Base-by-base conservation (phyloP, 1,140 invertebrate genomes). In the Hyphantria cunea region DNA sequence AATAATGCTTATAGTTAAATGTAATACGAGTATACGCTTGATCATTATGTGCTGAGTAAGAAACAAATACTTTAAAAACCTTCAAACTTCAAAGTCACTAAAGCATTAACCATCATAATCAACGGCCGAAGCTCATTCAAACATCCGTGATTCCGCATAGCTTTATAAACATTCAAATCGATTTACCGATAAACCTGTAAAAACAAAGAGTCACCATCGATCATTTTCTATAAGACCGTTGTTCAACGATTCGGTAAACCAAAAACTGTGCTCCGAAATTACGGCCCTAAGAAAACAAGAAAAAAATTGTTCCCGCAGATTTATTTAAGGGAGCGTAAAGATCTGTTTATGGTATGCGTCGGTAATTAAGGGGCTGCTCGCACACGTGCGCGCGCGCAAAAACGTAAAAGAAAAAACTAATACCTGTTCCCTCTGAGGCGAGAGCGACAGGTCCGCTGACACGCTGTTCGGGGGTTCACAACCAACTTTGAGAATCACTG, bases 301-400 rank as follows among this genome's bases (percentile, higher is more conserved):
- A 87, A 83, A 78, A 81, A 79, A 81, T 78, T 56, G 49, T 68
- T 53, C 64, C 49, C 80, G 80, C 87, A 89, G 87, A 90, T 90
- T 90, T 90, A 90, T 90, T 90, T 90, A 89, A 90, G 83, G 87
- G 79, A 89, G 87, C 87, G 87, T 89, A 90, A 90, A 90, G 84
- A 89, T 90, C 83, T 90, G 87, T 90, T 90, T 90, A 90, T 90
- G 86, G 86, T 90, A 89, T 89, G 86, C 82, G 86, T 86, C 76
- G 75, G 83, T 89, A 89, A 87, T 90, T 87, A 90, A 89, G 85
- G 84, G 82, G 79, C 75, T 78, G 82, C 74, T 63, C 56, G 81
- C 80, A 87, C 85, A 87, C 86, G 86, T 87, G 86, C 85, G 84
- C 78, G 72, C 62, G 50, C 76, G 86, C 81, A 84, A 83, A 86